phyloP scores from a whole-genome alignment of 2,113 vertebrate species.

The Sander vitreus region DNA sequence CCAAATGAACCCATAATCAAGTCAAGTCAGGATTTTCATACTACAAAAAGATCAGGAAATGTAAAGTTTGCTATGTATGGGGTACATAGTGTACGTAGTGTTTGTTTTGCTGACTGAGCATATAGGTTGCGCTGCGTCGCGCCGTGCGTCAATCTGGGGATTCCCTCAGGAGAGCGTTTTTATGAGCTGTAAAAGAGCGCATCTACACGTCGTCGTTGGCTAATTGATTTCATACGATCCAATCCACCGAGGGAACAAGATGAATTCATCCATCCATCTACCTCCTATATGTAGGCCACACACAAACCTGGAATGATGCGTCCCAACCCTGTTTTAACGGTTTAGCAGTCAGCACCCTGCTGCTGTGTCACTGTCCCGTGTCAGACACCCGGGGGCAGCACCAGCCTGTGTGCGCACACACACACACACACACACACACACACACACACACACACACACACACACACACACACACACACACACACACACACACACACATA shows the following conservation, averaged over 20 bases:
- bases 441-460: too few relatives aligned
- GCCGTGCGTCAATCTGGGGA: constrained; percentile 65
- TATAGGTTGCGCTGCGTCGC: constrained; percentile 23
- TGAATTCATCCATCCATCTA: background rate
- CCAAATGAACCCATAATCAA: background rate
- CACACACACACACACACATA: background rate
- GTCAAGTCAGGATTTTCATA: background rate
- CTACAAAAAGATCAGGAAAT: background rate
- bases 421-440: too few relatives aligned
- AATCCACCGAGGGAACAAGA: background rate
- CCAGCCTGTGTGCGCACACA: constrained; percentile 24
- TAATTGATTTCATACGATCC: background rate
- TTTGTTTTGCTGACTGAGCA: constrained; percentile 57
- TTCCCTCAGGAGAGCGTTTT: constrained; percentile 46
- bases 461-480: too few relatives aligned
- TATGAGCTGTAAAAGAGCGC: background rate
- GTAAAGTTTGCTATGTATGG: background rate
- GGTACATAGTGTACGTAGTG: background rate
- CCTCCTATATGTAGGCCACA: background rate
- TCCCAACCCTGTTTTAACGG: background rate
- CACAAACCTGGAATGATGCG: background rate
- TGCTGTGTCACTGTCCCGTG: constrained; percentile 45
- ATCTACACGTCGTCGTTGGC: background rate
- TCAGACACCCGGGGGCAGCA: constrained; percentile 83
- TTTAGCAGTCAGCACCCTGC: background rate